These are phyloP conservation scores for Peromyscus californicus DNA, from an alignment of 2,113 vertebrate genomes.

Conservation along the genomic window DNA sequence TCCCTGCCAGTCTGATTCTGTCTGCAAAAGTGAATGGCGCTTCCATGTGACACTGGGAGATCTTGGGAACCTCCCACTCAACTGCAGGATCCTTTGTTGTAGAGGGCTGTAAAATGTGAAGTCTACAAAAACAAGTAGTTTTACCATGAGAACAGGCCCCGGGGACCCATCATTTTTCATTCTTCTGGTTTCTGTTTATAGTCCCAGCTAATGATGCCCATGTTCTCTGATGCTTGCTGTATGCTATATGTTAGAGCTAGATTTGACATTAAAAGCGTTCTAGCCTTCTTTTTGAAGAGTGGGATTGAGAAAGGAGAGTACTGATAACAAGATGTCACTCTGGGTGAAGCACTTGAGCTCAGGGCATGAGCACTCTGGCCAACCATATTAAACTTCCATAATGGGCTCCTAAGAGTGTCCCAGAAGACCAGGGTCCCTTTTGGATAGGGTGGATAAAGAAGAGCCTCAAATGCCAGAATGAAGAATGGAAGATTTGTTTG, in stretches of 20 bases:
- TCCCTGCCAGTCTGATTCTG: slow-evolving; percentile 53
- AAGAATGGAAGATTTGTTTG: background rate
- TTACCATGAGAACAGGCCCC: slow-evolving; percentile 32
- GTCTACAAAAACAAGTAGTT: slow-evolving; percentile 47
- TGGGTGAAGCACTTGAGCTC: slow-evolving; percentile 48
- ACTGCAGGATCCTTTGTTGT: background rate
- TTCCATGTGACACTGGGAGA: slow-evolving; percentile 41
- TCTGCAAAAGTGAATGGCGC: slow-evolving; percentile 9
- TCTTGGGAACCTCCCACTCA: slow-evolving; percentile 2
- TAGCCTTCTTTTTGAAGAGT: slow-evolving; percentile 20
- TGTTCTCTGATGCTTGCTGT: slow-evolving; percentile 62
- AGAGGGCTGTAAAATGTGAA: background rate
- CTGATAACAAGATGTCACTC: slow-evolving; percentile 39
- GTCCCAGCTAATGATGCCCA: background rate
- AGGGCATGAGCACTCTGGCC: background rate
- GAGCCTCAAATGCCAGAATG: slow-evolving; percentile 9
- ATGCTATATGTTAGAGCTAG: slow-evolving; percentile 53
- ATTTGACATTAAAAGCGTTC: slow-evolving; percentile 50
- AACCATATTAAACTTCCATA: slow-evolving; percentile 22
- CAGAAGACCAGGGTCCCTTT: slow-evolving; percentile 33
- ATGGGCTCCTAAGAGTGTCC: slow-evolving; percentile 23
- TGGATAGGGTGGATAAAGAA: slow-evolving; percentile 21
- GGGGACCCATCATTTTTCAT: background rate
- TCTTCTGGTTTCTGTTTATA: slow-evolving; percentile 60
- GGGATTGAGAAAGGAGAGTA: slow-evolving; percentile 54